These are phyloP conservation scores for Onychostoma macrolepis DNA, from an alignment of 2,113 vertebrate genomes.

Conservation along the genomic window DNA sequence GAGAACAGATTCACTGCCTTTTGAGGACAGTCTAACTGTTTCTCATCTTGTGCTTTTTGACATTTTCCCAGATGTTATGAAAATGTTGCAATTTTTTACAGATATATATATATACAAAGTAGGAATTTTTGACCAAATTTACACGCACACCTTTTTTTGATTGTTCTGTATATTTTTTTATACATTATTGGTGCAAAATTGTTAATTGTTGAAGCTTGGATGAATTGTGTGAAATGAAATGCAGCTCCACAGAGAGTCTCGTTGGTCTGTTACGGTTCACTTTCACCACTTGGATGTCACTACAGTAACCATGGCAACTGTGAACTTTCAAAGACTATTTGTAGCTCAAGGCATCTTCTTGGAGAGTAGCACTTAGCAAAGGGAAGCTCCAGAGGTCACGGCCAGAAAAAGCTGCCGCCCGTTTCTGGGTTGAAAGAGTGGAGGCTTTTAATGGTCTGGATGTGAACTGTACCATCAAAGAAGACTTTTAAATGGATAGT, in stretches of 20 bases:
- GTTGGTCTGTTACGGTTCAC: neutral
- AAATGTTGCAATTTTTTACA: conserved; percentile 25
- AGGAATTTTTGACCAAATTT: conserved; percentile 57
- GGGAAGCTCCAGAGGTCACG: neutral
- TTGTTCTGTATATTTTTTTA: conserved; percentile 71
- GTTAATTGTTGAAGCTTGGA: conserved; percentile 41
- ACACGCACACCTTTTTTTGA: conserved; percentile 61
- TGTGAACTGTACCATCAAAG: neutral
- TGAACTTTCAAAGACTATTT: neutral
- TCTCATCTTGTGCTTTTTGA: conserved; percentile 23
- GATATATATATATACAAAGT: conserved; percentile 30
- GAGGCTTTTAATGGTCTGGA: neutral
- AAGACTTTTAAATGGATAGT: neutral
- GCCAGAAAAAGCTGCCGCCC: neutral
- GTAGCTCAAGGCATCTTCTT: neutral
- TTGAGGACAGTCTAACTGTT: conserved; percentile 38
- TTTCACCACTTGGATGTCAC: neutral
- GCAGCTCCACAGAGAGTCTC: neutral
- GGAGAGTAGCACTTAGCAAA: neutral
- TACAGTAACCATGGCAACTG: conserved; percentile 33
- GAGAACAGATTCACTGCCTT: conserved; percentile 49
- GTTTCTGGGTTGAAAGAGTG: neutral
- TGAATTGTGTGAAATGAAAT: conserved; percentile 12
- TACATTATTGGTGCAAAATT: conserved; percentile 45
- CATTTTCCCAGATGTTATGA: neutral